Evolutionary conservation across 53 echinoderm and acorn worm species (phyloP), one percentile per base, ranked within the genome.

Genomic region (Zoroaster sp.): DNA sequence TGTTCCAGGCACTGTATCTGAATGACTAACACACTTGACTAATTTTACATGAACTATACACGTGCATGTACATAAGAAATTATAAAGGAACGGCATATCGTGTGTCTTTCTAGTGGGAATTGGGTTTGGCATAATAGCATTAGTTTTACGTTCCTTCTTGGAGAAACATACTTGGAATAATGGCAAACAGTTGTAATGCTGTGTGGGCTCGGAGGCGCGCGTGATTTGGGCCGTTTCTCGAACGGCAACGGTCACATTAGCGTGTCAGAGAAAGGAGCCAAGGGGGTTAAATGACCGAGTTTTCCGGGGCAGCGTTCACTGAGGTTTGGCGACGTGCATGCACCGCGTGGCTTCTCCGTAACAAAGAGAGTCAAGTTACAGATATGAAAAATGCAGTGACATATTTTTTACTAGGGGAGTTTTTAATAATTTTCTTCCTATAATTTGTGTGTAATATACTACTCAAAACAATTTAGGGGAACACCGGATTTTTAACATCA

Each of bases 231-330:
- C 17, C 39, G 7, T 35, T 54, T 53, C 11, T 20, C 20, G 12
- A 49, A 34, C 46, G 59, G 40, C 23, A 54, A 55, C 38, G 38
- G 59, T 55, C 78, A 37, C 59, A 59, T 35, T 78, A 77, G 78
- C 78, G 78, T 37, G 78, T 54, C 78, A 20, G 12, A 23, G 53
- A 36, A 54, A 37, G 54, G 59, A 53, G 78, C 78, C 78, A 37
- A 10, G 78, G 78, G 78, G 78, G 78, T 78, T 40, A 18, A n/a
- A 33, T 78, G 78, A 78, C 78, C 78, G 78, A 78, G 78, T 78
- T 78, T 72, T 59, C 53, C n/a, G 52, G 37, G 31, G n/a, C 8
- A 25, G 21, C 42, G 25, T 41, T n/a, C 44, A 43, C 14, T 30
- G 35, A 35, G 46, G 76, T n/a, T 47, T 76, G 30, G 30, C 42